Base-by-base conservation (phyloP, 2,888 invertebrate genomes). In the Anaspis maculata region DNA sequence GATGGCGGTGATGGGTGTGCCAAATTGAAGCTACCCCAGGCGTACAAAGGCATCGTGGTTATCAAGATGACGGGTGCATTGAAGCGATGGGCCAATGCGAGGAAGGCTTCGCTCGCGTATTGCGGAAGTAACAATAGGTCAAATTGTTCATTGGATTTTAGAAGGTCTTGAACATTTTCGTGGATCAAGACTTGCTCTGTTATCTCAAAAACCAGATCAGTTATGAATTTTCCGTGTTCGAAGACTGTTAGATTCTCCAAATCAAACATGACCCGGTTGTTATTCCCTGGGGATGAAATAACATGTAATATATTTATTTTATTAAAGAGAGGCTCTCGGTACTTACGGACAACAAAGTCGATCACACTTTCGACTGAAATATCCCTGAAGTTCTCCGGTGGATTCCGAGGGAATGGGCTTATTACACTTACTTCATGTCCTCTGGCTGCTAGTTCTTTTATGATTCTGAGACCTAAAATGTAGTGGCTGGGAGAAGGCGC, bases 361-460 rank as follows among this genome's bases (percentile, higher is more conserved):
- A 23, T 30, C 5, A 24, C n/a, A n/a, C n/a, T n/a, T n/a, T n/a
- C 41, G 7, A 46, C 42, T 9, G 48, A 45, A 3, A 49, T 34
- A 34, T 49, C 49, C 3, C 60, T 67, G 10, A 68, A 57, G 54
- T 70, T 68, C 22, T 60, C 55, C 34, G 68, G 58, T 3, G 62
- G 61, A 34, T 64, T 62, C 3, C 64, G 52, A 7, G 45, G 46
- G 33, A 49, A 53, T 2, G 56, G 49, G 25, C 50, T 55, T 19
- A 62, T 45, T 12, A 59, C 48, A 3, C 58, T 60, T 6, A 71
- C 61, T 31, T 67, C 61, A 47, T 72, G 70, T 3, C 70, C 71
- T 22, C 64, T 48, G 9, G 35, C 36, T 1, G 55, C 56, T 23
- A 62, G 41, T 34, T 51, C 57, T 25, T 53, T 52, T 12, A 56